Evolutionary conservation across 2,113 vertebrate species (phyloP).

Genomic region (Eubucco bourcierii): DNA sequence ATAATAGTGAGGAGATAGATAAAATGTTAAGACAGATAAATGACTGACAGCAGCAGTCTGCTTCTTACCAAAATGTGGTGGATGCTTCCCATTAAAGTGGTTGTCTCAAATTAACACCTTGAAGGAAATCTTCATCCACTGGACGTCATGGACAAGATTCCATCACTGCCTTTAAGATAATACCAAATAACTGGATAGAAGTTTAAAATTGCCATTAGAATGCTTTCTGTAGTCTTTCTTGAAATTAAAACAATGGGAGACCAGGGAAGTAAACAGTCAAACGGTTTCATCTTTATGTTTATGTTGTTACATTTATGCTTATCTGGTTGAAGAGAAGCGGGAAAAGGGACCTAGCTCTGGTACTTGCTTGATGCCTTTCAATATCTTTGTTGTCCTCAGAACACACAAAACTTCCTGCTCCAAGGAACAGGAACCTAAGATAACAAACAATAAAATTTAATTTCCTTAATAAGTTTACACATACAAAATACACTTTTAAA

Average conservation of each 20-base stretch:
- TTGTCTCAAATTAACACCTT: background rate
- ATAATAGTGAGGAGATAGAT: background rate
- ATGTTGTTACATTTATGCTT: background rate
- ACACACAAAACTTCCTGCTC: conserved; percentile 75
- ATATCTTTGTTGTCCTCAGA: conserved; percentile 69
- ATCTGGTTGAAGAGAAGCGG: conserved; percentile 79
- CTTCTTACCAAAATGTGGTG: background rate
- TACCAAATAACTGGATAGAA: background rate
- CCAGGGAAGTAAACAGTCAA: background rate
- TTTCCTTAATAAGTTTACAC: background rate
- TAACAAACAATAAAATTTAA: background rate
- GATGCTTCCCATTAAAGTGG: background rate
- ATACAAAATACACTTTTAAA: background rate
- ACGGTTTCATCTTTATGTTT: background rate
- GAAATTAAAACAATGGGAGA: background rate
- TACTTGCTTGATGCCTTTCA: conserved; percentile 51
- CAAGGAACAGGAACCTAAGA: conserved; percentile 66
- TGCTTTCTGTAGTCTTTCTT: background rate
- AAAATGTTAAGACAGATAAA: background rate
- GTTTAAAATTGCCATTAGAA: background rate
- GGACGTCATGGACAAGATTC: background rate
- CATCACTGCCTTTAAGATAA: background rate
- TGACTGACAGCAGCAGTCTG: background rate
- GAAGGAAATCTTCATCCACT: background rate
- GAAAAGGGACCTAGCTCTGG: conserved; percentile 67